Conservation (phyloP, 2,797 vertebrate genomes). For the Enteromius fasciolatus region DNA sequence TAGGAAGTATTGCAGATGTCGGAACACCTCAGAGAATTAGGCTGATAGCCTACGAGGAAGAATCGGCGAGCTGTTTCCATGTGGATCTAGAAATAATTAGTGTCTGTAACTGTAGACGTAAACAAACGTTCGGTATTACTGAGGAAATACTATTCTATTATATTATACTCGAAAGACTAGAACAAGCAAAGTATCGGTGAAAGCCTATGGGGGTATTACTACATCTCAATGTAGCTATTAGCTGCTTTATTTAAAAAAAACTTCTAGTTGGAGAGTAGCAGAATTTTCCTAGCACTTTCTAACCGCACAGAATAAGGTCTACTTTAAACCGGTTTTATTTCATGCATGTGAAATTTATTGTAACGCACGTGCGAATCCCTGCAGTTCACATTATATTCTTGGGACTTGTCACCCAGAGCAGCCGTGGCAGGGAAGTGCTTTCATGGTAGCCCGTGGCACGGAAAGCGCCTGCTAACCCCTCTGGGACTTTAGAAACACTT, state of each 20-base stretch:
- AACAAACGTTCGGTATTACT: background rate
- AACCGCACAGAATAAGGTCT: background rate
- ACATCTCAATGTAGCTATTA: background rate
- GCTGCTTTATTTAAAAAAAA: background rate
- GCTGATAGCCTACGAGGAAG: background rate
- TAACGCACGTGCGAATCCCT: background rate
- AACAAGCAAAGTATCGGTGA: background rate
- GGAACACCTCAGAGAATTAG: background rate
- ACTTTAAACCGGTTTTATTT: background rate
- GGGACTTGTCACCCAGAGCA: slow-evolving; percentile 52
- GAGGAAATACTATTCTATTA: too few relatives aligned
- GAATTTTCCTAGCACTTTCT: background rate
- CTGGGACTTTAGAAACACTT: slow-evolving; percentile 64
- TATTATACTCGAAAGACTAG: background rate
- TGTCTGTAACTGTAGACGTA: background rate
- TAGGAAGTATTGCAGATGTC: background rate
- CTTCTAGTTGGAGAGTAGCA: background rate
- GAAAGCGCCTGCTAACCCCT: slow-evolving; percentile 57
- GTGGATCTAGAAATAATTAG: background rate
- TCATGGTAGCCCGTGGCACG: slow-evolving; percentile 61
- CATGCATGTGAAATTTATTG: slow-evolving; percentile 5
- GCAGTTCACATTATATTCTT: slow-evolving; percentile 45
- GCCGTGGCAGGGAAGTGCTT: slow-evolving; percentile 58
- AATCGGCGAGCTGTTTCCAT: background rate
- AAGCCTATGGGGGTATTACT: background rate